Percentiles rank a stretch among this genome's conserved stretches.
phyloP scores from a whole-genome alignment of 2,113 vertebrate species.

The Otolemur garnettii region DNA sequence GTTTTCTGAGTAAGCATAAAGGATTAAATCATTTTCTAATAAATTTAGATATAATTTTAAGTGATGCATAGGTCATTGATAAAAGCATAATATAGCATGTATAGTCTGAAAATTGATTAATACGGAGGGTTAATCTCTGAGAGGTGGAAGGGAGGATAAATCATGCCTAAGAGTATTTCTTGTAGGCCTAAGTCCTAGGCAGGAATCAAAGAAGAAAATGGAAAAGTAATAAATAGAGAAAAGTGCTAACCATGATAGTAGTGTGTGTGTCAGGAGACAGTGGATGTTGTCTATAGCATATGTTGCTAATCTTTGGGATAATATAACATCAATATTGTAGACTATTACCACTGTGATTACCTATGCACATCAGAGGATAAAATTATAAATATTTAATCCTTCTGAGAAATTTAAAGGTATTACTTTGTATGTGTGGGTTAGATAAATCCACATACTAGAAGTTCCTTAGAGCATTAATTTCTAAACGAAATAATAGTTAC shows the following conservation, averaged over 20 bases:
- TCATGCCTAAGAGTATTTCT: background rate
- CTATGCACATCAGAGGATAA: constrained; percentile 1
- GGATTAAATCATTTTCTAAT: constrained; percentile 12
- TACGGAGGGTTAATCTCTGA: constrained; percentile 6
- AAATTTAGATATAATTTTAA: constrained; percentile 14
- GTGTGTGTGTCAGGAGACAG: background rate
- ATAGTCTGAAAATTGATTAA: background rate
- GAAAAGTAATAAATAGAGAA: background rate
- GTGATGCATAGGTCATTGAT: background rate
- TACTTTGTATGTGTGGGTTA: background rate
- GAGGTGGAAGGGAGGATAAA: background rate
- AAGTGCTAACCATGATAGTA: background rate
- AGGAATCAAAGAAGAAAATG: constrained; percentile 42
- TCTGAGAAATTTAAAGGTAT: constrained; percentile 40
- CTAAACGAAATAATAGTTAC: background rate
- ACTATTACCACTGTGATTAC: background rate
- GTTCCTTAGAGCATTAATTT: background rate
- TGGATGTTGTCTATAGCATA: background rate
- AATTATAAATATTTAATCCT: background rate
- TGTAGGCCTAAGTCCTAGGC: background rate
- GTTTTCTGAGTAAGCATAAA: background rate
- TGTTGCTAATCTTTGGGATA: constrained; percentile 21
- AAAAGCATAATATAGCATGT: background rate
- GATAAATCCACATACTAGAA: background rate
- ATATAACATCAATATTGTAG: background rate